phyloP scores from a whole-genome alignment of 2,888 invertebrate genomes.

The Scaeva pyrastri region DNA sequence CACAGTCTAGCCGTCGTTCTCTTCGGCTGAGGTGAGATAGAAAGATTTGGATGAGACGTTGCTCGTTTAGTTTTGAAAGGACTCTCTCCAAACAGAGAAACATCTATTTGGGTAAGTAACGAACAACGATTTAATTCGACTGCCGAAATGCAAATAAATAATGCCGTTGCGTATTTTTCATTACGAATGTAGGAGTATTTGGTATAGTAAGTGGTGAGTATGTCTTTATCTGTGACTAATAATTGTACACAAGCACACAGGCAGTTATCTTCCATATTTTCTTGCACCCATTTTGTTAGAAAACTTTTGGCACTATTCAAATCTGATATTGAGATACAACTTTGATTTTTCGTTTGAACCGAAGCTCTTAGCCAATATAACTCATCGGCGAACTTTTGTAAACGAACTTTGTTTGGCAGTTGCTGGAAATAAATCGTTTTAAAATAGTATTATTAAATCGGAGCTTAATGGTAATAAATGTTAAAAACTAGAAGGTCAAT shows the following conservation, averaged over 20 bases:
- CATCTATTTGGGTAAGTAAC: conserved; percentile 87
- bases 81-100: conserved; percentile 83
- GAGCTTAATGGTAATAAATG: no score
- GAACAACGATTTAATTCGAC: conserved; percentile 87
- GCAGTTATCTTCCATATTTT: conserved; percentile 78
- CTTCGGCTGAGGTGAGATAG: conserved; percentile 79
- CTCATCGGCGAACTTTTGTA: conserved; percentile 61
- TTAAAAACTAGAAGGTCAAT: no score
- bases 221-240: conserved; percentile 87
- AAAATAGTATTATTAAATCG: no score
- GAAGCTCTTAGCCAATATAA: conserved; percentile 64
- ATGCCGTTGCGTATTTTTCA: conserved; percentile 86
- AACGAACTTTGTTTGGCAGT: conserved; percentile 45
- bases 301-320: conserved; percentile 74
- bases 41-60: conserved; percentile 86
- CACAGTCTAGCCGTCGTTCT: conserved; percentile 59
- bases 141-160: conserved; percentile 87
- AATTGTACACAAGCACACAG: conserved; percentile 85
- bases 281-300: conserved; percentile 78
- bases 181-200: conserved; percentile 86
- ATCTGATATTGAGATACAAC: conserved; percentile 5
- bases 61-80: conserved; percentile 83
- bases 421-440: conserved; percentile 30
- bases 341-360: conserved; percentile 16
- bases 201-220: conserved; percentile 86